Conservation (phyloP, 1,140 invertebrate genomes). For the Drosophila sturtevanti region DNA sequence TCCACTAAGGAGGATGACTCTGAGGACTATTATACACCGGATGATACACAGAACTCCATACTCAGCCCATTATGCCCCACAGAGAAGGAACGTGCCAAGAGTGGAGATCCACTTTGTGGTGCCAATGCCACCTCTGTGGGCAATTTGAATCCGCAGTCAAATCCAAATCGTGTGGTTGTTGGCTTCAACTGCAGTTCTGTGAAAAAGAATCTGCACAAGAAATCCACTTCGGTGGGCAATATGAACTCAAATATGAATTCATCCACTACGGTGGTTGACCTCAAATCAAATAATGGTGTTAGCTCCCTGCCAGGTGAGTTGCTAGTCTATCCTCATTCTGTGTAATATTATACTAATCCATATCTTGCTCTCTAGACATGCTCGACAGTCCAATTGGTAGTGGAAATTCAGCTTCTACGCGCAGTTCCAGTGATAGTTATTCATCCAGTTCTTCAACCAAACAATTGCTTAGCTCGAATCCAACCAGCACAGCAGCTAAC, state of each 20-base stretch:
- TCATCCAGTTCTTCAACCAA: constrained; percentile 89
- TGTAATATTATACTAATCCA: too few species aligned
- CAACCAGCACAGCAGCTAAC: constrained; percentile 75
- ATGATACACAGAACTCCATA: constrained; percentile 86
- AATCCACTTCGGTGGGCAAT: constrained; percentile 79
- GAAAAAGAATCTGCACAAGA: constrained; percentile 75
- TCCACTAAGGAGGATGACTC: constrained; percentile 84
- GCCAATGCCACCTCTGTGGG: not conserved
- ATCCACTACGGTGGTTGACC: constrained; percentile 34
- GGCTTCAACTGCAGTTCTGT: constrained; percentile 52
- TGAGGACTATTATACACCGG: constrained; percentile 89
- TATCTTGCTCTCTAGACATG: constrained; percentile 52
- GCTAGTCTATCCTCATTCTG: too few species aligned
- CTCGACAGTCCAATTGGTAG: constrained; percentile 86
- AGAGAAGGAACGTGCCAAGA: constrained; percentile 45
- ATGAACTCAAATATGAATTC: constrained; percentile 52
- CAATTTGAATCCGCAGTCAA: constrained; percentile 1
- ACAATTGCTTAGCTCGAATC: constrained; percentile 85
- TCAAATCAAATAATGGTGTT: constrained; percentile 63
- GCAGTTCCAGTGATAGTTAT: constrained; percentile 89
- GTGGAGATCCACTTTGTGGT: constrained; percentile 58
- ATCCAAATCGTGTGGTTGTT: constrained; percentile 34
- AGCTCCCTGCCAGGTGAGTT: constrained; percentile 75
- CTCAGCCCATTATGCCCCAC: constrained; percentile 84
- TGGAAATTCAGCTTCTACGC: constrained; percentile 85